Evolutionary conservation across 2,888 invertebrate genomes (phyloP), one percentile per base, ranked within the genome.

Genomic region (Octonoba sinensis): DNA sequence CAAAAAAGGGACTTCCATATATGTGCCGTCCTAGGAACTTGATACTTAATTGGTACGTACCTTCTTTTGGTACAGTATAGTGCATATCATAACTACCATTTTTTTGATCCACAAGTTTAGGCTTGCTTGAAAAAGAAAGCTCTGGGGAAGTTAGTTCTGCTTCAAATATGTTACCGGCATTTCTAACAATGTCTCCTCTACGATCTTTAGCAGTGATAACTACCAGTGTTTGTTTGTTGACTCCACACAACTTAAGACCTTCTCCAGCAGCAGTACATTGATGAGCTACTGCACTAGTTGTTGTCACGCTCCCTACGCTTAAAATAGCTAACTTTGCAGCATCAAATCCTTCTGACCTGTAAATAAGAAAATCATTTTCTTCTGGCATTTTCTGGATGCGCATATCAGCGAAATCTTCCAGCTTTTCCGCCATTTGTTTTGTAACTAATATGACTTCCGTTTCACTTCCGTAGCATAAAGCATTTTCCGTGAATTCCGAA

Each of bases 371-470:
- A 54, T 87, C 87, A 85, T 88, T 89, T 84, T 89, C 88, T 75
- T 88, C 87, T 3, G 88, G 88, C 71, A 86, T 86, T 72, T 86
- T 86, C 72, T 87, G 87, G 24, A 83, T 66, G 60, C 85, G 82
- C 83, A 85, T 86, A 22, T 84, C 86, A 60, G 87, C 87, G 84
- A 89, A 87, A 76, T 89, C 83, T 64, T 70, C 74, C 16, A 83
- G 36, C 27, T 83, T 83, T 54, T 83, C 83, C 1, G 74, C 83
- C 74, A 83, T 78, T 86, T 90, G 90, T 83, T 90, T 90, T 85
- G 89, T 89, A 49, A 90, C 89, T 67, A 90, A 87, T 22, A 90
- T 86, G 57, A 90, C 87, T 85, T 90, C 90, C 24, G 89, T 90
- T 83, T 89, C 90, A 83, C 87, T 89, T 44, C 89, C 89, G 83